A percentile compares a stretch with the other conserved stretches of the same genome.
phyloP scores from a whole-genome alignment of 2,888 invertebrate genomes.

The Cistogaster globosa region DNA sequence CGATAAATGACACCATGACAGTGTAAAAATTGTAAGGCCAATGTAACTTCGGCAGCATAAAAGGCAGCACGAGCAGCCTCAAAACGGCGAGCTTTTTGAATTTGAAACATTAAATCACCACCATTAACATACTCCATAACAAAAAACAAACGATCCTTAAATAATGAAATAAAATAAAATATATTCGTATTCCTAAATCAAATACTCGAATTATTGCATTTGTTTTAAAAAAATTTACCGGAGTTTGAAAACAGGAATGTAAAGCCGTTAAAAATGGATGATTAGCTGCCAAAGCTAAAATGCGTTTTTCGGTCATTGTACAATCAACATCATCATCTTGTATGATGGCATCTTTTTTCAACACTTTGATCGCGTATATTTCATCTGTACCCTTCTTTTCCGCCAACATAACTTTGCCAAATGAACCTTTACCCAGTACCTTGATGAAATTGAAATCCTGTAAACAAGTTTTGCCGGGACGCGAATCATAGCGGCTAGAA shows the following conservation, averaged over 20 bases:
- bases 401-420: slow-evolving; percentile 99
- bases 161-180: slow-evolving; percentile 9
- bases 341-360: slow-evolving; percentile 98
- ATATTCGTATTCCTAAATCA: neutral
- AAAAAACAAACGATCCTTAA: slow-evolving; percentile 95
- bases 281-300: slow-evolving; percentile 97
- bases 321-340: slow-evolving; percentile 99
- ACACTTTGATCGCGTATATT: slow-evolving; percentile 92
- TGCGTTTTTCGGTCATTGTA: slow-evolving; percentile 99
- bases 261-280: slow-evolving; percentile 99
- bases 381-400: slow-evolving; percentile 97
- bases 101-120: slow-evolving; percentile 99
- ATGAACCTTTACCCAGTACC: slow-evolving; percentile 99
- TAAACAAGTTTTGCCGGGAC: slow-evolving; percentile 87
- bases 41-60: slow-evolving; percentile 99
- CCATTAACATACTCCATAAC: slow-evolving; percentile 99
- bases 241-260: slow-evolving; percentile 98
- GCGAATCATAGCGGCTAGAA: slow-evolving; percentile 79
- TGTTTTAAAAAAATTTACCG: slow-evolving; percentile 83
- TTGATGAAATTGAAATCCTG: slow-evolving; percentile 98
- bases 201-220: neutral
- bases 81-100: slow-evolving; percentile 98
- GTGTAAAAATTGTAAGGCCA: slow-evolving; percentile 98
- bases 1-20: slow-evolving; percentile 98
- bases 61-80: slow-evolving; percentile 96